Evolutionary conservation across 2,113 vertebrate species (phyloP).

Genomic region (Atlantisia rogersi): DNA sequence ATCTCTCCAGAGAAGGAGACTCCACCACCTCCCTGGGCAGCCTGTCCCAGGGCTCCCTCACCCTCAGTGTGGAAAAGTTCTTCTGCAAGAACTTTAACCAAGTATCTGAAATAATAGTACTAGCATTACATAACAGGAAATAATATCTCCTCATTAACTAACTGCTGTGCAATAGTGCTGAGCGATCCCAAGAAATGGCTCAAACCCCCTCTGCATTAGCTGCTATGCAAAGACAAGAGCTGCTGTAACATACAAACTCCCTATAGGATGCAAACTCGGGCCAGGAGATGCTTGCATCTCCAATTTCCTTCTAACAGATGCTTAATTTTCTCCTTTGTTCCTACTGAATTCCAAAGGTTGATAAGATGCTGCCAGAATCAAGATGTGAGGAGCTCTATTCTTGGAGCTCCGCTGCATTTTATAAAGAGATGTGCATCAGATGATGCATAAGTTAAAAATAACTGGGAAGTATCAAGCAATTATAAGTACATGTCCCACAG

Average conservation of each 20-base stretch:
- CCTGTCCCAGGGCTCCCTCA: too few relatives aligned
- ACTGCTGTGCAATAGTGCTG: not conserved
- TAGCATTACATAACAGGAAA: not conserved
- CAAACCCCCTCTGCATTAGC: not conserved
- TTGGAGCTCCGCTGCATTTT: not conserved
- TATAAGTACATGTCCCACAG: not conserved
- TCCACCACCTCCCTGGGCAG: too few relatives aligned
- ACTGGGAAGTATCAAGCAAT: not conserved
- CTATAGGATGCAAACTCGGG: not conserved
- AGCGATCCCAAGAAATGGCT: not conserved
- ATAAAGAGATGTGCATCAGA: not conserved
- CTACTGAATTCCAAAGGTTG: not conserved
- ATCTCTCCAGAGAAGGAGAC: too few relatives aligned
- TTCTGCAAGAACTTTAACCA: not conserved
- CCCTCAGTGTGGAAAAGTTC: too few relatives aligned
- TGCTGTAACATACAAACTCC: not conserved
- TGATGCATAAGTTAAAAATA: conserved; percentile 51
- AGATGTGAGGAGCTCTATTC: not conserved
- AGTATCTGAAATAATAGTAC: not conserved
- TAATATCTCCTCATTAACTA: not conserved
- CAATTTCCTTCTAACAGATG: not conserved
- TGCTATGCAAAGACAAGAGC: not conserved
- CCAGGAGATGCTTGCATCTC: not conserved
- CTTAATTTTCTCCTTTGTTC: not conserved
- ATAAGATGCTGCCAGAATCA: not conserved